Base-by-base conservation (phyloP, 2,888 invertebrate genomes). In the Aproaerema taeniolella region DNA sequence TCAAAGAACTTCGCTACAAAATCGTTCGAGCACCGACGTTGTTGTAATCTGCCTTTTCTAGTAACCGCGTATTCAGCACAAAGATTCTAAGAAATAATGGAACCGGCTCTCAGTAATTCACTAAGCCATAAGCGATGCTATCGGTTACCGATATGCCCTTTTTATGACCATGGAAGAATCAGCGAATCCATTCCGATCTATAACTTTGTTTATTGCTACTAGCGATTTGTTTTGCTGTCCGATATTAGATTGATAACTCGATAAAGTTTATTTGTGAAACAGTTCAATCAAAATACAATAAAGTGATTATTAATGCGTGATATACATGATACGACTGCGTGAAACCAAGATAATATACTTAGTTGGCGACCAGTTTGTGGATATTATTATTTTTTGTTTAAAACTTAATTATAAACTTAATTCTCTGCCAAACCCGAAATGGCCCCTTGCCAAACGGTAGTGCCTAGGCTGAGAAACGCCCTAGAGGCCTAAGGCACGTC, bases 51-150 rank as follows among this genome's bases (percentile, higher is more conserved):
- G 20, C 20, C 4, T 20, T 4, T 20, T 20, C 20, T 8, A 20
- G 20, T 20, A 26, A 26, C 31, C 11, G 32, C 25, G 55, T 65
- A 32, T 32, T 69, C 66, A 38, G 31, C 47, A 67, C 52, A 47
- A 14, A 44, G 53, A 55, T 58, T 55, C 57, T 47, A 51, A 65
- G 64, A 70, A 75, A 75, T 82, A 80, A 78, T 80, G 66, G 67
- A 48, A 53, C 56, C 54, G 59, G 52, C 46, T 52, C 61, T 53
- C 72, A 61, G 75, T 82, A 79, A 77, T 68, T 82, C 77, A 79
- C 82, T 70, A 68, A 71, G 72, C 69, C 79, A 81, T 70, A 68
- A 71, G 72, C 69, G 80, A 81, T 81, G 68, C 56, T 82, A 82
- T 82, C 78, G 66, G 56, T 67, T 69, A 75, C 71, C 78, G 75